Conservation (phyloP, 1,140 invertebrate genomes). For the Zaprionus inermis region DNA sequence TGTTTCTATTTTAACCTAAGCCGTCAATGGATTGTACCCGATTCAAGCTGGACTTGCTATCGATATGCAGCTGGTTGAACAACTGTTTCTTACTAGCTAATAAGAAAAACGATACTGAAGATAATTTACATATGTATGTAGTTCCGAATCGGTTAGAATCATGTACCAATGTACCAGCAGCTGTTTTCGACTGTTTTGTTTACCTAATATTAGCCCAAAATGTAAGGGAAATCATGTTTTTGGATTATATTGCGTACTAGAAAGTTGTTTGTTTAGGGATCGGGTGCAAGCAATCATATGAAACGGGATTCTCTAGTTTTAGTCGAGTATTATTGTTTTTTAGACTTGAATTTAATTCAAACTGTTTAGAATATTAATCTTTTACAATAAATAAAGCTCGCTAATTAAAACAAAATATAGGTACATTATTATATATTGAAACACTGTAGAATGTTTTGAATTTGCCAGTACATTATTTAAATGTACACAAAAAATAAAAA, state of each 20-base stretch:
- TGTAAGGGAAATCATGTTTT: not conserved
- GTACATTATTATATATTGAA: not conserved
- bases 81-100: slow-evolving; percentile 8
- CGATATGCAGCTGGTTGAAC: slow-evolving; percentile 17
- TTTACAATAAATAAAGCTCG: not conserved
- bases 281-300: not conserved
- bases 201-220: not conserved
- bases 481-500: not conserved
- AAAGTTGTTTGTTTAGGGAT: not conserved
- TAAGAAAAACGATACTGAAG: not conserved
- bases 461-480: not conserved
- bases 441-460: not conserved
- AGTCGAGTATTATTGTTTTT: not conserved
- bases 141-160: not conserved
- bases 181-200: not conserved
- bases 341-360: not conserved
- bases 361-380: not conserved
- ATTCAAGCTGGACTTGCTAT: not conserved
- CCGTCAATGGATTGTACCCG: not conserved
- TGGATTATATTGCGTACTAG: not conserved
- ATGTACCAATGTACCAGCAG: not conserved
- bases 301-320: not conserved
- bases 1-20: not conserved
- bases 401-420: not conserved
- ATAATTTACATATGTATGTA: not conserved